These are phyloP conservation scores for Phalacrocorax brasilianus DNA, from an alignment of 2,113 vertebrate genomes.

Conservation along the genomic window DNA sequence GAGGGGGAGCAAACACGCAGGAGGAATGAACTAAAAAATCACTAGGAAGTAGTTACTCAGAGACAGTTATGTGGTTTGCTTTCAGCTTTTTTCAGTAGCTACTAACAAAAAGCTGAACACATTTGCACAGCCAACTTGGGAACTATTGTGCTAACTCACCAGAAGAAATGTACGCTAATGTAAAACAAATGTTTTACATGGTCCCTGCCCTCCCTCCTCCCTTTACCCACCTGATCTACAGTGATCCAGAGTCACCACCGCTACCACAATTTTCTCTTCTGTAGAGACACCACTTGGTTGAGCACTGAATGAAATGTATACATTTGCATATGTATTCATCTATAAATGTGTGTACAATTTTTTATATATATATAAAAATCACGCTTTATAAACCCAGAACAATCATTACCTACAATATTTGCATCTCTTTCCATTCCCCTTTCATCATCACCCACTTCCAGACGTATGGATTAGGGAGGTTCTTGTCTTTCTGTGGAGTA, in stretches of 20 bases:
- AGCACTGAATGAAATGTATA: neutral
- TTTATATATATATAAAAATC: neutral
- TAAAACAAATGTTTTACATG: neutral
- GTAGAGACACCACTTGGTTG: neutral
- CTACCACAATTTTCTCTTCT: neutral
- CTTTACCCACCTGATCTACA: neutral
- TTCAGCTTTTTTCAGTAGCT: neutral
- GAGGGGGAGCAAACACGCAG: neutral
- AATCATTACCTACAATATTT: neutral
- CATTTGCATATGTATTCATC: neutral
- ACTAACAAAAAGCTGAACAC: neutral
- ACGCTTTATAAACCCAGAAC: neutral
- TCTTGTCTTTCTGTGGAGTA: neutral
- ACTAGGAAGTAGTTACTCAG: neutral
- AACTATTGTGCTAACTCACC: neutral
- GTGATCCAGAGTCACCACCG: neutral
- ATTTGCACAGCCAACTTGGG: neutral
- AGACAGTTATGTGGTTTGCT: neutral
- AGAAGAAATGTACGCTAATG: neutral
- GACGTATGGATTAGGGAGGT: neutral
- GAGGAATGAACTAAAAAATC: slow-evolving; percentile 11
- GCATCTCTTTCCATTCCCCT: neutral
- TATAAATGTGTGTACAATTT: neutral
- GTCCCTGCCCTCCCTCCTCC: neutral
- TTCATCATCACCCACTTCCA: neutral